Conservation (phyloP, 2,888 invertebrate genomes). For the Sinhomidia bicolor region DNA sequence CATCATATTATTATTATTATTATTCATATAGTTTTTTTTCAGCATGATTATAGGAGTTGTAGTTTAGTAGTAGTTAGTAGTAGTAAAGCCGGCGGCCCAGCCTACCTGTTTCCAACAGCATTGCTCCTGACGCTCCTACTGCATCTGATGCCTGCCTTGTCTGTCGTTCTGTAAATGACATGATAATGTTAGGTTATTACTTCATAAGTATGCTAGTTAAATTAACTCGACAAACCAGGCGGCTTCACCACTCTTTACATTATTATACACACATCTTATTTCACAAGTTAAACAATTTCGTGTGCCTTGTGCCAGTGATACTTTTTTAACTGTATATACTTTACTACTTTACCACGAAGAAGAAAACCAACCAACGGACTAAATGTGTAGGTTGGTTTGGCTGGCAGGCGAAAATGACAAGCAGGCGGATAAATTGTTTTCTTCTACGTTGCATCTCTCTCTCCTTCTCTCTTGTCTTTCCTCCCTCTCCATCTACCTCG, state of each 20-base stretch:
- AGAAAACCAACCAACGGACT: not conserved
- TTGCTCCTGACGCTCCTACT: slow-evolving; percentile 56
- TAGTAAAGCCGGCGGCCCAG: slow-evolving; percentile 61
- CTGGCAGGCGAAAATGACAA: slow-evolving; percentile 54
- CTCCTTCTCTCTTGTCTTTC: not conserved
- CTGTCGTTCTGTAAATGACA: slow-evolving; percentile 73
- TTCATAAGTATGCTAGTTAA: slow-evolving; percentile 72
- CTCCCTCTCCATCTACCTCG: not conserved
- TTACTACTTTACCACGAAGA: slow-evolving; percentile 23
- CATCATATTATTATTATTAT: too few relatives aligned
- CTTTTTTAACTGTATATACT: slow-evolving; percentile 6
- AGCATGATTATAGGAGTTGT: slow-evolving; percentile 34
- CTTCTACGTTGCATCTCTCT: slow-evolving; percentile 27
- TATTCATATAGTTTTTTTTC: not conserved
- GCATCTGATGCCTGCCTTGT: slow-evolving; percentile 69
- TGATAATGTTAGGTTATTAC: slow-evolving; percentile 73
- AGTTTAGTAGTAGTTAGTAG: slow-evolving; percentile 31
- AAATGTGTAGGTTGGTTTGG: slow-evolving; percentile 49
- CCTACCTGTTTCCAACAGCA: slow-evolving; percentile 67
- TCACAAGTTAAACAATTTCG: slow-evolving; percentile 47
- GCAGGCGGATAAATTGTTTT: slow-evolving; percentile 69
- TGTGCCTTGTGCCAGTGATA: slow-evolving; percentile 4
- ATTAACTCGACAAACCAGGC: slow-evolving; percentile 72
- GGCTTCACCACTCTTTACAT: slow-evolving; percentile 57
- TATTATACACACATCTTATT: slow-evolving; percentile 52